Percentiles rank a stretch among this genome's conserved stretches.
Conservation (phyloP, 2,888 invertebrate genomes). For the Limnephilus lunatus region DNA sequence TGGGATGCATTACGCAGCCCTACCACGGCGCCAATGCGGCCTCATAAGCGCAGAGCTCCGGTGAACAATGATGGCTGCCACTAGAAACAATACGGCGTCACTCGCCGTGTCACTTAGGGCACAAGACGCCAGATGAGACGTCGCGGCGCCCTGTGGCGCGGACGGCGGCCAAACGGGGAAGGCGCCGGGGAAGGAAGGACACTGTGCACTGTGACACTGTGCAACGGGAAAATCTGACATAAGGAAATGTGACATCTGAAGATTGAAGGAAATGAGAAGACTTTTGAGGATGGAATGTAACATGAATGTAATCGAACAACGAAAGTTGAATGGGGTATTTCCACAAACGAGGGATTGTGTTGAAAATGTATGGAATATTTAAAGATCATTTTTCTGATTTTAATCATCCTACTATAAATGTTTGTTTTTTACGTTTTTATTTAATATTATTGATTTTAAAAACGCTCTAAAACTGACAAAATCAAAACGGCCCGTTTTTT, state of each 20-base stretch:
- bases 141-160: constrained; percentile 49
- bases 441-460: too few relatives aligned
- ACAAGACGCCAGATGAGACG: constrained; percentile 65
- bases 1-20: neutral
- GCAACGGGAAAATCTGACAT: neutral
- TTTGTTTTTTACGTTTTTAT: too few relatives aligned
- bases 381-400: too few relatives aligned
- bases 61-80: constrained; percentile 63
- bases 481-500: too few relatives aligned
- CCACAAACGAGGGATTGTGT: too few relatives aligned
- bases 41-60: constrained; percentile 52
- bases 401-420: too few relatives aligned
- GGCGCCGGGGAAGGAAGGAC: neutral
- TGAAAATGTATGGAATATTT: too few relatives aligned
- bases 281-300: neutral
- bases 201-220: neutral
- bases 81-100: constrained; percentile 63
- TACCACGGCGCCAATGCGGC: constrained; percentile 17
- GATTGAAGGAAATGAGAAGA: neutral
- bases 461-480: too few relatives aligned
- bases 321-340: neutral
- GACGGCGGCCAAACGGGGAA: constrained; percentile 24
- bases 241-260: neutral
- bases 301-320: neutral
- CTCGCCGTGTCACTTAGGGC: constrained; percentile 64